phyloP scores from a whole-genome alignment of 2,113 vertebrate species.

The Gavialis gangeticus region DNA sequence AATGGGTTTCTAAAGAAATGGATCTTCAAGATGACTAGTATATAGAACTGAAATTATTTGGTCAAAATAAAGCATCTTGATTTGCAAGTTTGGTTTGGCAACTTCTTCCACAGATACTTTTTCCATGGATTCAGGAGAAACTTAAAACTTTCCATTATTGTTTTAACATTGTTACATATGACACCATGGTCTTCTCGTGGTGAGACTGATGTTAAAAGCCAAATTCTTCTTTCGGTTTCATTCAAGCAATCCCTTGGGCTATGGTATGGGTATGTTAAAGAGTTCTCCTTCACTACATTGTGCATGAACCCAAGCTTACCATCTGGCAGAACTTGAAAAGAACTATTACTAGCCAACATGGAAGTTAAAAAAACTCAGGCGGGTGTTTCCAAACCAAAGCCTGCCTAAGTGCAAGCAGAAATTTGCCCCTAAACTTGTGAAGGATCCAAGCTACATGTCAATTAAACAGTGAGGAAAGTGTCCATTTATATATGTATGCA shows the following conservation, averaged over 20 bases:
- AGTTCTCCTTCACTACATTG: neutral
- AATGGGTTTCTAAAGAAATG: constrained; percentile 32
- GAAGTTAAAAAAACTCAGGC: constrained; percentile 45
- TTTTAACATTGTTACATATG: neutral
- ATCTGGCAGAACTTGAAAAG: constrained; percentile 49
- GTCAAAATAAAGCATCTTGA: constrained; percentile 48
- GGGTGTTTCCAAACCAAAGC: constrained; percentile 31
- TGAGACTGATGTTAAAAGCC: constrained; percentile 11
- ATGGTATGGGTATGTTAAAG: neutral
- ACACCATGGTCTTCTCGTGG: neutral
- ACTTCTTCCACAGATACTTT: constrained; percentile 29
- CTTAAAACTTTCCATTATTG: neutral
- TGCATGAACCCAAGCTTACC: neutral
- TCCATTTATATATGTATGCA: constrained; percentile 44
- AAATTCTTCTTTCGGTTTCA: constrained; percentile 21
- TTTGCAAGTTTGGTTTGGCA: constrained; percentile 50
- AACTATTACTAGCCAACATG: neutral
- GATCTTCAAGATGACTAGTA: constrained; percentile 22
- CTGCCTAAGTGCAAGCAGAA: neutral
- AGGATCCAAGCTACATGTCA: neutral
- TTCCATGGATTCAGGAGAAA: constrained; percentile 44
- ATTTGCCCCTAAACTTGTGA: neutral
- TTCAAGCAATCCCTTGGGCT: neutral
- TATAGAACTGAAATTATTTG: constrained; percentile 49
- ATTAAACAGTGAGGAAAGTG: constrained; percentile 21